These are phyloP conservation scores for Artibeus lituratus DNA, from an alignment of 2,797 vertebrate genomes.

Conservation along the genomic window DNA sequence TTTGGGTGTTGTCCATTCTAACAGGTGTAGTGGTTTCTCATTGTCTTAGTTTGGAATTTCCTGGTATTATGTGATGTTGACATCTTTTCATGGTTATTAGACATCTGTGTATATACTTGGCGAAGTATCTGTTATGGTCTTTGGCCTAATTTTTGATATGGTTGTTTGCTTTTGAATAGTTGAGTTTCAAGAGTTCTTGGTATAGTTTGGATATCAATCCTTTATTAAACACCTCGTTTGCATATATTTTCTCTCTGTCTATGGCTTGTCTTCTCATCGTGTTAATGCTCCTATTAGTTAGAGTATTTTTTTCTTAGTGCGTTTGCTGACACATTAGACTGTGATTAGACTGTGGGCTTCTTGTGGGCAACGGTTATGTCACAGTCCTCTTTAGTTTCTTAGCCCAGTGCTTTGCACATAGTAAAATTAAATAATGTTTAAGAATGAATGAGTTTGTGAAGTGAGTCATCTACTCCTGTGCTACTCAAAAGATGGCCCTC, in stretches of 20 bases:
- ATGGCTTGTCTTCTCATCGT: not conserved
- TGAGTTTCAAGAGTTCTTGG: not conserved
- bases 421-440: slow-evolving; percentile 9
- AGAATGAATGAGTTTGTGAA: not conserved
- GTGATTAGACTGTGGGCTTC: not conserved
- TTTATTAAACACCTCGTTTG: not conserved
- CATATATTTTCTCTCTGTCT: not conserved
- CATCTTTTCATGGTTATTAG: not conserved
- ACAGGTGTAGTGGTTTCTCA: not conserved
- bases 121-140: not conserved
- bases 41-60: not conserved
- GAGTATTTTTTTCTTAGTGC: not conserved
- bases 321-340: not conserved
- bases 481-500: not conserved
- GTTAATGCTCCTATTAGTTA: not conserved
- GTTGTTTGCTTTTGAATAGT: not conserved
- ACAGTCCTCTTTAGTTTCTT: not conserved
- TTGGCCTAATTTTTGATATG: not conserved
- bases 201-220: not conserved
- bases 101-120: not conserved
- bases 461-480: not conserved
- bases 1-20: not conserved
- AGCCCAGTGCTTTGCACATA: not conserved
- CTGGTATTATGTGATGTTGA: not conserved
- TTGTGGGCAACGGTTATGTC: not conserved